These are phyloP conservation scores for Pocillopora meandrina DNA, from an alignment of 92 coral and sea anemone genomes.

Conservation along the genomic window DNA sequence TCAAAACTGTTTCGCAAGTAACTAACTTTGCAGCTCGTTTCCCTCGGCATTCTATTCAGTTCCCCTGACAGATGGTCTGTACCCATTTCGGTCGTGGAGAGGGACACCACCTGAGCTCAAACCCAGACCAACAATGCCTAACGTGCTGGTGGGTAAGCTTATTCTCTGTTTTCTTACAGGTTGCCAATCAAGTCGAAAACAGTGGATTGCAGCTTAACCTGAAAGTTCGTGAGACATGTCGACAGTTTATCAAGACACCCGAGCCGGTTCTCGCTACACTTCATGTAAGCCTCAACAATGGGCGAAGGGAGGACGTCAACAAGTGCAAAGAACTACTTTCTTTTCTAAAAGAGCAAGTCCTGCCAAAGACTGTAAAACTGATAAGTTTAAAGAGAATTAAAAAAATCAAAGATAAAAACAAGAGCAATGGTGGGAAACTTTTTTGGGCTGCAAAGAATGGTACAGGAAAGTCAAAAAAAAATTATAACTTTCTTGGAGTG, in stretches of 20 bases:
- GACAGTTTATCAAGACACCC: constrained; percentile 19
- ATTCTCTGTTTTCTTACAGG: not conserved
- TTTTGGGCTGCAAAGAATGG: too few species aligned
- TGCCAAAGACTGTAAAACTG: constrained; percentile 77
- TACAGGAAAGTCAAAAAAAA: constrained; percentile 18
- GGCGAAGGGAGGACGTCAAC: constrained; percentile 51
- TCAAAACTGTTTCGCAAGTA: too few species aligned
- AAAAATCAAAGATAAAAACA: constrained; percentile 40
- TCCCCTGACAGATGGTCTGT: too few species aligned
- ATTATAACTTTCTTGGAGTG: too few species aligned
- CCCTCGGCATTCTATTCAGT: too few species aligned
- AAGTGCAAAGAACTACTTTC: constrained; percentile 75
- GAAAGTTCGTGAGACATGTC: constrained; percentile 33
- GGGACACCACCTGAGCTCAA: too few species aligned
- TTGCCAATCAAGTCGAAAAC: not conserved
- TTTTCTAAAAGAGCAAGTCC: constrained; percentile 75
- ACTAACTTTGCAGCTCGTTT: too few species aligned
- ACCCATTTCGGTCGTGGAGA: too few species aligned
- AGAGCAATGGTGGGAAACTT: constrained; percentile 45
- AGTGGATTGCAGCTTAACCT: constrained; percentile 21
- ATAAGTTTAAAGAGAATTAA: constrained; percentile 57
- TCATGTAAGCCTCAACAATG: constrained; percentile 54
- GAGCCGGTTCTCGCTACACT: constrained; percentile 68
- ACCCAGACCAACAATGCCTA: too few species aligned
- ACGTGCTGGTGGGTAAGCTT: not conserved